These are phyloP conservation scores for Sclerurus mexicanus DNA, from an alignment of 2,113 vertebrate genomes.

Conservation along the genomic window DNA sequence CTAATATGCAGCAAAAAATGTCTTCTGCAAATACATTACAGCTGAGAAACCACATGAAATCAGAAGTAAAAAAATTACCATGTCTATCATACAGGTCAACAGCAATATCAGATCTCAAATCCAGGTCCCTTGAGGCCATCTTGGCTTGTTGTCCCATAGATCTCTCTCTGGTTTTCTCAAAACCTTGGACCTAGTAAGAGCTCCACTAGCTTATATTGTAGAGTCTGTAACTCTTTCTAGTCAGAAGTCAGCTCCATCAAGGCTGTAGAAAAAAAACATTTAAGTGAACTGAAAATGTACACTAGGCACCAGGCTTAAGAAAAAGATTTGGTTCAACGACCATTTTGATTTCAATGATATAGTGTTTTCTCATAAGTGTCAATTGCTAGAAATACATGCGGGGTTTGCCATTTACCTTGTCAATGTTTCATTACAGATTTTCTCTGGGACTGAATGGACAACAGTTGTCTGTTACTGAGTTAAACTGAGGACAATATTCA, in stretches of 20 bases:
- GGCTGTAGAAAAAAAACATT: neutral
- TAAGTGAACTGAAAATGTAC: neutral
- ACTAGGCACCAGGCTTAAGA: neutral
- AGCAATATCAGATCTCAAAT: neutral
- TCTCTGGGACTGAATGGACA: neutral
- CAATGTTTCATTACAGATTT: neutral
- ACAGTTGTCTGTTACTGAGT: neutral
- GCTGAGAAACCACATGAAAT: neutral
- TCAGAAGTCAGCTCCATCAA: neutral
- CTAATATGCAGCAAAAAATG: neutral
- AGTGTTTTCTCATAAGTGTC: neutral
- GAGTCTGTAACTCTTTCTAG: neutral
- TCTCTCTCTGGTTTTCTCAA: neutral
- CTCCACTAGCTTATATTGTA: neutral
- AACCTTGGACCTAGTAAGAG: neutral
- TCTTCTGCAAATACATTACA: neutral
- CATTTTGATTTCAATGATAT: rapidly evolving
- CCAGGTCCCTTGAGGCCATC: neutral
- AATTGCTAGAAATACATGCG: neutral
- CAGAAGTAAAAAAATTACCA: neutral
- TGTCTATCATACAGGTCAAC: neutral
- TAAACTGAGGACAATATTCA: neutral
- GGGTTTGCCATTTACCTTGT: neutral
- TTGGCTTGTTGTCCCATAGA: neutral
- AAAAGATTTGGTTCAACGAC: neutral